phyloP scores from a whole-genome alignment of 1,140 invertebrate genomes.

The Fopius arisanus region DNA sequence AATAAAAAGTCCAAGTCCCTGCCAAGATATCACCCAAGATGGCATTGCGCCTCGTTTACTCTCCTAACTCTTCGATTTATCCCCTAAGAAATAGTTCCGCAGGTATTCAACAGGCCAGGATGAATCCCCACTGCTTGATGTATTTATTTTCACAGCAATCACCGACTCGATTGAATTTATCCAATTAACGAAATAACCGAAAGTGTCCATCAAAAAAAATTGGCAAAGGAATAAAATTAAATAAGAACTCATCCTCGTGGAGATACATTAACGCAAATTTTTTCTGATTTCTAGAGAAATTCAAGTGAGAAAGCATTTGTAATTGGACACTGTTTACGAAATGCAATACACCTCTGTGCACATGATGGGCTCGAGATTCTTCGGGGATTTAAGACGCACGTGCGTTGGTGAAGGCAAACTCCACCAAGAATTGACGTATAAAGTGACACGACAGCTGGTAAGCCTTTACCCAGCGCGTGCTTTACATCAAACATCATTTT shows the following conservation, averaged over 20 bases:
- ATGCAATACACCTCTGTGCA: slow-evolving; percentile 18
- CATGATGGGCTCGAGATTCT: not conserved
- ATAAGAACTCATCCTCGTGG: no score
- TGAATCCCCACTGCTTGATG: no score
- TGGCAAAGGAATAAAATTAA: no score
- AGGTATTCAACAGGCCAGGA: not conserved
- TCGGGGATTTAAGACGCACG: slow-evolving; percentile 17
- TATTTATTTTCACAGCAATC: no score
- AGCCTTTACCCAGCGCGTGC: slow-evolving; percentile 14
- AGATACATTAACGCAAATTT: no score
- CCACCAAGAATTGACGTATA: slow-evolving; percentile 18
- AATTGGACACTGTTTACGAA: slow-evolving; percentile 28
- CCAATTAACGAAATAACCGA: no score
- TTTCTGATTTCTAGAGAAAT: no score
- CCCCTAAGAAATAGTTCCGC: not conserved
- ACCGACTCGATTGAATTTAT: no score
- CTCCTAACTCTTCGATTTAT: slow-evolving; percentile 6
- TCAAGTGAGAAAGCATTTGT: slow-evolving; percentile 10
- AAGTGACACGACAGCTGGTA: slow-evolving; percentile 31
- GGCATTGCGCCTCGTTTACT: slow-evolving; percentile 19
- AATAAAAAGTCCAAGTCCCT: slow-evolving; percentile 24
- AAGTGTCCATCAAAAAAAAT: no score
- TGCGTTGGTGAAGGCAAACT: slow-evolving; percentile 9
- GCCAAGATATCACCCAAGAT: slow-evolving; percentile 21
- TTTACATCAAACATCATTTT: not conserved